Evolutionary conservation across 2,797 vertebrate genomes (phyloP).

Genomic region (Sebastes taczanowskii): DNA sequence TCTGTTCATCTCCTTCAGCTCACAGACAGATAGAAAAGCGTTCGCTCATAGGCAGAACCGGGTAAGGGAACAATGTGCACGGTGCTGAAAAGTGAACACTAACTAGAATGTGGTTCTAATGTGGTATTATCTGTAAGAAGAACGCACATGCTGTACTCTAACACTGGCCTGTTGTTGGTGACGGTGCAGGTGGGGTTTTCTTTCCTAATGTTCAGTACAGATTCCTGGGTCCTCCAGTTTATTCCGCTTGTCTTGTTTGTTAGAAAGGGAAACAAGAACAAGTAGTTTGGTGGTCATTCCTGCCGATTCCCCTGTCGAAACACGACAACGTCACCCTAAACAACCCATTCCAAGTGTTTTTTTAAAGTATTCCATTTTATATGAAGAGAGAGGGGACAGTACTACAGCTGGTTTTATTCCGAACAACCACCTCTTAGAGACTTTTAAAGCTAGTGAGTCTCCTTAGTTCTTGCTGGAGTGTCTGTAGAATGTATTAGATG

Average conservation of each 20-base stretch:
- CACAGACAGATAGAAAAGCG: neutral
- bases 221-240: neutral
- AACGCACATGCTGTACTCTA: neutral
- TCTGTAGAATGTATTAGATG: constrained; percentile 57
- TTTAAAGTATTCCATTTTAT: constrained; percentile 32
- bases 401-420: constrained; percentile 50
- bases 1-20: constrained; percentile 15
- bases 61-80: neutral
- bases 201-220: neutral
- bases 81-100: neutral
- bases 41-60: neutral
- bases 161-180: neutral
- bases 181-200: neutral
- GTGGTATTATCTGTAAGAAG: neutral
- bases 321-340: constrained; percentile 3
- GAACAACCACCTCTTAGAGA: constrained; percentile 25
- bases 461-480: constrained; percentile 44
- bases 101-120: neutral
- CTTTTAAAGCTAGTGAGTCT: constrained; percentile 40
- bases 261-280: constrained; percentile 46
- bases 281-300: neutral
- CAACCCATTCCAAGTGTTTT: constrained; percentile 54
- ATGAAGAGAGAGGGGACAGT: constrained; percentile 26
- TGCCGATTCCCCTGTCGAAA: constrained; percentile 22
- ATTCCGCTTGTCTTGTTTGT: constrained; percentile 18